phyloP scores from a whole-genome alignment of 2,888 invertebrate genomes.

The Aricia artaxerxes region DNA sequence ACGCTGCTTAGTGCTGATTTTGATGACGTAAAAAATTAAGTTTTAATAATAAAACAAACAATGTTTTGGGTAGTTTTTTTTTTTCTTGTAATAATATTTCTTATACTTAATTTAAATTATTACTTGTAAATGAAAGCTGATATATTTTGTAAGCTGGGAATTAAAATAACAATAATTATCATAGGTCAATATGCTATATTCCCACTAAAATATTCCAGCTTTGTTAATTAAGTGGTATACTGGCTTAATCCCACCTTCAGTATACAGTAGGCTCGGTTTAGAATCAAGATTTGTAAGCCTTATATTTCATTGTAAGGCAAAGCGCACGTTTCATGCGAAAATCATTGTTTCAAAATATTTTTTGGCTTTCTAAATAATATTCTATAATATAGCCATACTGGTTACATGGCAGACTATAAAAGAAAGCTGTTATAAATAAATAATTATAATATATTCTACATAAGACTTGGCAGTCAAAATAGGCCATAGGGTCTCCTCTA shows the following conservation, averaged over 20 bases:
- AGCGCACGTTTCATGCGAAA: background rate
- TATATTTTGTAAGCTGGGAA: no score
- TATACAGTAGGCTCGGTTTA: constrained; percentile 37
- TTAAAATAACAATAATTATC: no score
- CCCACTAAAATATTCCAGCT: background rate
- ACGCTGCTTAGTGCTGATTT: no score
- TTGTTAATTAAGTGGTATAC: constrained; percentile 12
- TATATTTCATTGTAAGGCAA: constrained; percentile 34
- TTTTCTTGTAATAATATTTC: no score
- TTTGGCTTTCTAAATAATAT: background rate
- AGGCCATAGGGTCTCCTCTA: background rate
- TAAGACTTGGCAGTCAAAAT: background rate
- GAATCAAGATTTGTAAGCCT: constrained; percentile 39
- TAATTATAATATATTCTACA: no score
- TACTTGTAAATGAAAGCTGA: no score
- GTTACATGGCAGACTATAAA: background rate
- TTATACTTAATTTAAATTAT: no score
- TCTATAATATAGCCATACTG: background rate
- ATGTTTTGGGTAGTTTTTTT: no score
- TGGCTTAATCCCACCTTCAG: constrained; percentile 24
- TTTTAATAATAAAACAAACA: no score
- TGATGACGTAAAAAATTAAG: no score
- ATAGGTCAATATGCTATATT: background rate
- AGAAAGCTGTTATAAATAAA: no score
- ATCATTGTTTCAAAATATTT: background rate